These are phyloP conservation scores for Channa maculata DNA, from an alignment of 2,113 vertebrate species.

Conservation along the genomic window DNA sequence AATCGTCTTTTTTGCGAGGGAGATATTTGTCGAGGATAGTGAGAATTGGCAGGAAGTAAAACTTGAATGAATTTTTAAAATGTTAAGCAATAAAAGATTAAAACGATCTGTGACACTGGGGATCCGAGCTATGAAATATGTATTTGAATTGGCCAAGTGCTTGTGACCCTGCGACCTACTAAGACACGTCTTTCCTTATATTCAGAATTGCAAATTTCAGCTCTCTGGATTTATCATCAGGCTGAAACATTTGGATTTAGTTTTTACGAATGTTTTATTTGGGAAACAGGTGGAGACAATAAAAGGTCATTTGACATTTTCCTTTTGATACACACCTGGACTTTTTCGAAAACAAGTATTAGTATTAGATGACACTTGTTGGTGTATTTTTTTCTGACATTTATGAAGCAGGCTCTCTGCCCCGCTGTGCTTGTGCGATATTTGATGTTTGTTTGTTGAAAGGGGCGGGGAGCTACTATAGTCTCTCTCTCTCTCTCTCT, in stretches of 20 bases:
- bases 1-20: neutral
- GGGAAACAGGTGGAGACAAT: no score
- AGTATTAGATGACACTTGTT: no score
- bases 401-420: no score
- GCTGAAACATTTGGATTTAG: no score
- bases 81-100: constrained; percentile 37
- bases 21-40: neutral
- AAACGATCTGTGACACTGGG: constrained; percentile 25
- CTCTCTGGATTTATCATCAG: no score
- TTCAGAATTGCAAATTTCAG: no score
- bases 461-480: constrained; percentile 59
- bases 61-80: constrained; percentile 19
- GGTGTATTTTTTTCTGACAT: neutral
- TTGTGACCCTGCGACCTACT: constrained; percentile 34
- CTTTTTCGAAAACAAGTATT: no score
- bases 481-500: constrained; percentile 9
- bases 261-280: no score
- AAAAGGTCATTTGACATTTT: no score
- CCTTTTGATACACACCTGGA: no score
- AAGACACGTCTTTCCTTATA: neutral
- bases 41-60: neutral
- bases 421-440: constrained; percentile 11
- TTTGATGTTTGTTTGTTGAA: constrained; percentile 71
- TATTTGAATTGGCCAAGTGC: constrained; percentile 8
- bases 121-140: constrained; percentile 46